These are phyloP conservation scores for Heliocidaris tuberculata DNA, from an alignment of 35 echinoderm and acorn worm genomes.

Conservation along the genomic window DNA sequence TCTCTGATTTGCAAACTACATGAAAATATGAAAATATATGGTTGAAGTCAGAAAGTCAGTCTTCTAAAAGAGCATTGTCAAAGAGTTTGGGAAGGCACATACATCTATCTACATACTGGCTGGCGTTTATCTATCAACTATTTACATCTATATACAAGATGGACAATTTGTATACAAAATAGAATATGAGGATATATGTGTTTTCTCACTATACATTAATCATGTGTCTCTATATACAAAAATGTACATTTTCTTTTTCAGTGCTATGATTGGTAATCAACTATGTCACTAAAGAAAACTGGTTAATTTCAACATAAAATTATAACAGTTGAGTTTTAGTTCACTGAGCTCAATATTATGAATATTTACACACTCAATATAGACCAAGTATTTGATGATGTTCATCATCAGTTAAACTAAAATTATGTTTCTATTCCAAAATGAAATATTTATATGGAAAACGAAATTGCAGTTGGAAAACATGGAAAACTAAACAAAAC, in stretches of 20 bases:
- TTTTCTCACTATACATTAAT: conserved; percentile 16
- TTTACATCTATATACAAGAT: conserved; percentile 9
- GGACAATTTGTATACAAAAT: conserved; percentile 35
- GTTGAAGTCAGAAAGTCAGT: neutral
- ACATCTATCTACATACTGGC: neutral
- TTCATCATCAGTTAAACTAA: neutral
- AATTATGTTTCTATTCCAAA: neutral
- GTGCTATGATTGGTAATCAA: neutral
- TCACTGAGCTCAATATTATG: neutral
- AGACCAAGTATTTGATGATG: neutral
- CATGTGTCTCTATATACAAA: conserved; percentile 1
- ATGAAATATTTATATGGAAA: no score
- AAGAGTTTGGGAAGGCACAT: neutral
- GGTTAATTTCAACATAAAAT: neutral
- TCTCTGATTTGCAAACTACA: neutral
- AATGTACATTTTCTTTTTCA: neutral
- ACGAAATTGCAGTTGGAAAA: no score
- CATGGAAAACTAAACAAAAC: no score
- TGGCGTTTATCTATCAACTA: neutral
- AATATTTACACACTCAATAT: neutral
- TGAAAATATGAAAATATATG: neutral
- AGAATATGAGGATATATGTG: conserved; percentile 14
- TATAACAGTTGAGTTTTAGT: neutral
- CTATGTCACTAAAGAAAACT: neutral
- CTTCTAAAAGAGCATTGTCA: neutral